Conservation (phyloP, 2,888 invertebrate genomes). For the Cancer borealis region DNA sequence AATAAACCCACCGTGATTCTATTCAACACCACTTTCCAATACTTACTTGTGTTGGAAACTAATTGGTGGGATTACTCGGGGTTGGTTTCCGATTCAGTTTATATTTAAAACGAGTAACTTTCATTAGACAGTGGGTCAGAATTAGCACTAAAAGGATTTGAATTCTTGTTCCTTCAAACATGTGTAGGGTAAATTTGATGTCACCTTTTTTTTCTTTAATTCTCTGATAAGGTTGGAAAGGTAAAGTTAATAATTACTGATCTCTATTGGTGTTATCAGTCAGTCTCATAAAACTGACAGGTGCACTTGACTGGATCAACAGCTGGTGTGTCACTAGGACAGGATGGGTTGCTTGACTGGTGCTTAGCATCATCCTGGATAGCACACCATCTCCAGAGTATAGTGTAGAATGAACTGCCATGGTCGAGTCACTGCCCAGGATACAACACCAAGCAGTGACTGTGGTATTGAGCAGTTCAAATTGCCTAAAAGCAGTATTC, state of each 20-base stretch:
- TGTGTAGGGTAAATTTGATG: not conserved
- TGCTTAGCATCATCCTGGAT: not conserved
- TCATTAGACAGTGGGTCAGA: not conserved
- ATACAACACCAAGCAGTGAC: conserved; percentile 61
- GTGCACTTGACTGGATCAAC: not conserved
- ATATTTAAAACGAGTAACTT: not conserved
- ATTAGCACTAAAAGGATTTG: not conserved
- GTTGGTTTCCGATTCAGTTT: no score
- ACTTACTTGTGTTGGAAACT: no score
- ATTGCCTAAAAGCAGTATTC: conserved; percentile 72
- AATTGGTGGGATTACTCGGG: no score
- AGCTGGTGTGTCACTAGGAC: conserved; percentile 8
- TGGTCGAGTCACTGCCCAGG: conserved; percentile 73
- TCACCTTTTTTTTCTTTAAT: not conserved
- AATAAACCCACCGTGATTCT: no score
- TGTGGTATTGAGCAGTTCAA: conserved; percentile 74
- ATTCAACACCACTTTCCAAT: no score
- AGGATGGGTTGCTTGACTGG: not conserved
- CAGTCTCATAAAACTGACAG: not conserved
- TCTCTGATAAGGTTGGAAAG: not conserved
- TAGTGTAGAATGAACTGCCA: conserved; percentile 81
- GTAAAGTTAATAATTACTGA: not conserved
- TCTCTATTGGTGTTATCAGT: not conserved
- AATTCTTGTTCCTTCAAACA: not conserved
- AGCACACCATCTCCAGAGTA: conserved; percentile 82